Base-by-base conservation (phyloP, 2,113 vertebrate genomes). In the Scophthalmus maximus region DNA sequence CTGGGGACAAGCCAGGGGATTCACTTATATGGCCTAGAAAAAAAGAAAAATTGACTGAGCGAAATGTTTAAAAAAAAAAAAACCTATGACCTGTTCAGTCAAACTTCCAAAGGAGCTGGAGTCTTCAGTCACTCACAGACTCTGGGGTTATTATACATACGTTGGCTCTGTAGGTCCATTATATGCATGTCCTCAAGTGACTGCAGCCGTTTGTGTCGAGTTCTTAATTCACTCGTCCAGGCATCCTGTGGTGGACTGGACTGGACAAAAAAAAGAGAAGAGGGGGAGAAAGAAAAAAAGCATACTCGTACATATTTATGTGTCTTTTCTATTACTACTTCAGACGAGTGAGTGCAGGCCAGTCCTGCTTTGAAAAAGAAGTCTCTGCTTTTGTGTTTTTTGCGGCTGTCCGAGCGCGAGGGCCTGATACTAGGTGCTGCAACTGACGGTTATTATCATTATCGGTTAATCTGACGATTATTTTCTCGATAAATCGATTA, bases 11-110 rank as follows among this genome's bases (percentile, higher is more conserved):
- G 44, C 90, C 44, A 90, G 88, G 86, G 89, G 90, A 87, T 95
- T 95, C 93, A 95, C 95, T 95, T 95, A 92, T 95, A 94, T 94
- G 89, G 87, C 88, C 68, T 56, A 60, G 92, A 86, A 76, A 64
- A 49, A 62, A 76, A n/a, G n/a, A 63, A 70, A 62, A 67, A 27
- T 40, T 7, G 93, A 94, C 93, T 93, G 73, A 82, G 82, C 74
- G 83, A 94, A 95, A 94, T 95, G 89, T n/a, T n/a, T n/a, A n/a
- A 22, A 18, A 93, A 92, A 94, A 92, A 94, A 79, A 32, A 69
- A 92, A 89, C 92, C 71, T 60, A 57, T 68, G 78, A 82, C 53
- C 27, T 86, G 18, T 73, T 82, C 72, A 11, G 55, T 76, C 50
- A 10, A 5, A 82, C 67, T 79, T 42, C 3, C n/a, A 20, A 73